Base-by-base conservation (phyloP, 2,113 vertebrate genomes). In the Gadus macrocephalus region DNA sequence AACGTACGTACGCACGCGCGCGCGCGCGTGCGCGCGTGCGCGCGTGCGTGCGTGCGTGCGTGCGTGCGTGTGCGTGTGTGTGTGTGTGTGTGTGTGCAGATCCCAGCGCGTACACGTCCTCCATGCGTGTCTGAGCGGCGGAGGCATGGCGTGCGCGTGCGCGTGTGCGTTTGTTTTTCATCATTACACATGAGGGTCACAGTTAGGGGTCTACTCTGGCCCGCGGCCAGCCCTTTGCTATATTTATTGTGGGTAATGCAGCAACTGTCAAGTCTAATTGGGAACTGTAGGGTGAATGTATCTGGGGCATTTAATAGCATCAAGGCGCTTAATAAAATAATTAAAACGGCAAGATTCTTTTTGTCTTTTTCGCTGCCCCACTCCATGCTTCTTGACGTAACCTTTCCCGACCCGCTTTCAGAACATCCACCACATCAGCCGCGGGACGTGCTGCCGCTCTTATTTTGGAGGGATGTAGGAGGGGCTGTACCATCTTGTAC, bases 191-290 rank as follows among this genome's bases (percentile, higher is more conserved):
- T 78, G 76, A 87, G 87, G 90, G 87, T 92, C 91, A 88, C 79
- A 81, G 83, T 90, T 87, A 84, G 86, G 90, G 89, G 86, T 91
- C 89, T 78, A 80, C 72, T 49, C 76, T 82, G 76, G 81, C 92
- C 90, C 1, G 73, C 89, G 92, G 84, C 3, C 84, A 81, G 89
- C 89, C 89, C 75, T 86, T 83, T 90, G 85, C 91, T 91, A 87
- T 89, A 89, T 92, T 92, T 92, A 91, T 87, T 91, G 90, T 91
- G 75, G 84, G 79, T 89, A 90, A 91, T 86, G 89, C 89, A 89
- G 89, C 83, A 86, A 86, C 92, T 92, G 92, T 93, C 91, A 90
- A 71, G 79, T 91, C 84, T 87, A 89, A 91, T 92, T 83, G 83
- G 87, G 86, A 89, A 90, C 88, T 90, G 79, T 83, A 79, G 82